Base-by-base conservation (phyloP, 2,113 vertebrate species). In the Callipepla squamata region DNA sequence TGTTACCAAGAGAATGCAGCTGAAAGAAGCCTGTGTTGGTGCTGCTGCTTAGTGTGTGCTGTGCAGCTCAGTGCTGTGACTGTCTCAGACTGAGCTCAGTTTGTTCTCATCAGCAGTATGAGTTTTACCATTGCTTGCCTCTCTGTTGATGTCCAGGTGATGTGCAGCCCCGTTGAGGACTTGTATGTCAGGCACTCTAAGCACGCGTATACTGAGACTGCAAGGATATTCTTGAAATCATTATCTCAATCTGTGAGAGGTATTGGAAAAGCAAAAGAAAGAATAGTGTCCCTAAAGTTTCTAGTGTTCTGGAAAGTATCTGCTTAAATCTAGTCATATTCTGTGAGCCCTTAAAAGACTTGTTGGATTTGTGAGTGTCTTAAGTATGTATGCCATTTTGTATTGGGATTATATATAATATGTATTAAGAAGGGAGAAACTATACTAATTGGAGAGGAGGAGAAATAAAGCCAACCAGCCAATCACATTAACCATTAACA, bases 21-120 rank as follows among this genome's bases (percentile, higher is more conserved):
- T 95, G 82, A 91, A 92, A 94, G 93, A 68, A 87, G 69, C 73
- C 66, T 86, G 38, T 85, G 0, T 91, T 85, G 79, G 88, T 55
- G 72, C 21, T 90, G 78, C 78, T 81, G 69, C 8, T 77, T 87
- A 76, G 45, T 42, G 34, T 45, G 55, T 15, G 53, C 47, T 0
- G 1, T 0, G 5, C 70, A 78, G 44, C 77, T 79, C 53, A 44
- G 50, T 66, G 42, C 55, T 18, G 68, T 63, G 79, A 50, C 59
- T 77, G 75, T 62, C 62, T 82, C 63, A 74, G 38, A 36, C 36
- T 93, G 85, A 93, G 81, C 79, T 94, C 85, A 78, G 51, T 70
- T 90, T 95, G 45, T 51, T 77, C 32, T 95, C 17, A 25, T 87
- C 45, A 67, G 55, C 65, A 50, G 0, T 23, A 51, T 16, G 61